These are phyloP conservation scores for Podilymbus podiceps DNA, from an alignment of 2,113 vertebrate genomes.

Conservation along the genomic window DNA sequence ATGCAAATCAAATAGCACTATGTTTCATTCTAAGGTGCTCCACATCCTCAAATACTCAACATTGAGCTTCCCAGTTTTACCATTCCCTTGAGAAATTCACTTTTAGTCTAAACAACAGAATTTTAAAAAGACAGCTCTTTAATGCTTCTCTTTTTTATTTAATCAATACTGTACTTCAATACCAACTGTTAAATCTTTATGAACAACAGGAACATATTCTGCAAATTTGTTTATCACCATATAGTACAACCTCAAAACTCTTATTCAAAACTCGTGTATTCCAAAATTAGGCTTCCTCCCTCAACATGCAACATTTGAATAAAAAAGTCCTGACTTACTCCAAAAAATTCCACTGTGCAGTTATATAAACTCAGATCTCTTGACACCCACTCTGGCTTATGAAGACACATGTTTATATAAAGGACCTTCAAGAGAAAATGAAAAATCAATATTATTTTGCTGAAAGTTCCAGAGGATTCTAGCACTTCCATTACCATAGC, in stretches of 20 bases:
- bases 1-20: conserved; percentile 18
- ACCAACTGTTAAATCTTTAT: neutral
- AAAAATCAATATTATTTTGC: neutral
- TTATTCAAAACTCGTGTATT: conserved; percentile 31
- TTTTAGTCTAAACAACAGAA: neutral
- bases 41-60: neutral
- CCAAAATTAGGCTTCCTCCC: conserved; percentile 55
- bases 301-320: conserved; percentile 57
- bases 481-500: neutral
- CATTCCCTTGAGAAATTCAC: neutral
- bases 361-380: conserved; percentile 58
- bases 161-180: conserved; percentile 8
- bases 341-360: conserved; percentile 45
- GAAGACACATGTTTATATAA: conserved; percentile 53
- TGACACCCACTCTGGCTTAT: conserved; percentile 53
- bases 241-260: conserved; percentile 33
- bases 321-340: conserved; percentile 59
- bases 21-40: neutral
- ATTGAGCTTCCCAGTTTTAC: neutral
- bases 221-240: neutral
- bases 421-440: conserved; percentile 40
- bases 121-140: neutral
- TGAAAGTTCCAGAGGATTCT: neutral
- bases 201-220: neutral
- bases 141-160: neutral